phyloP scores from a whole-genome alignment of 2,113 vertebrate species.

The Corvus cornix region DNA sequence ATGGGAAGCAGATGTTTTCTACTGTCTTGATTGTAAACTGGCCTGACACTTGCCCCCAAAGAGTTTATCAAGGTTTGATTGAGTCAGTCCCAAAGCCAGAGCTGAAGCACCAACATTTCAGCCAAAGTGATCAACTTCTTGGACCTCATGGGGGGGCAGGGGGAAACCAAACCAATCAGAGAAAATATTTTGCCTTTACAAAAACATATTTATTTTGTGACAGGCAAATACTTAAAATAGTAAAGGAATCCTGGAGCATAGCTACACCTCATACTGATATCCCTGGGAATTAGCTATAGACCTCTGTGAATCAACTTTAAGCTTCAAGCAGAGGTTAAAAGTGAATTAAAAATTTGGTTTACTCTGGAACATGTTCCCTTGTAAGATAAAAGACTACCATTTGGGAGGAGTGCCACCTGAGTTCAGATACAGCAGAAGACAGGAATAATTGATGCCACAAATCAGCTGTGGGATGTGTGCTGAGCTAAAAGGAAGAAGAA shows the following conservation, averaged over 20 bases:
- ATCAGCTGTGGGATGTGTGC: neutral
- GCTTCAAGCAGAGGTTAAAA: neutral
- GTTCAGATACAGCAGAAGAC: neutral
- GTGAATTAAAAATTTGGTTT: neutral
- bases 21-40: slow-evolving; percentile 5
- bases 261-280: neutral
- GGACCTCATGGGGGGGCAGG: neutral
- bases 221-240: neutral
- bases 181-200: neutral
- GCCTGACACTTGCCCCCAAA: neutral
- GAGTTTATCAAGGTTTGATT: neutral
- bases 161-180: neutral
- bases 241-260: neutral
- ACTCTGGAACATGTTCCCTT: neutral
- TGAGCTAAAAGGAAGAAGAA: neutral
- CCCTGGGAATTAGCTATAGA: neutral
- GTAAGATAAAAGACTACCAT: neutral
- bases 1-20: slow-evolving; percentile 33
- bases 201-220: neutral
- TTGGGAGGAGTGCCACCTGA: neutral
- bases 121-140: neutral
- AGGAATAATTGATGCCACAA: neutral
- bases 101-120: neutral
- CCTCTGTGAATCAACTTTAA: neutral
- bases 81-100: neutral